These are phyloP conservation scores for Prinia subflava DNA, from an alignment of 2,113 vertebrate species.

Conservation along the genomic window DNA sequence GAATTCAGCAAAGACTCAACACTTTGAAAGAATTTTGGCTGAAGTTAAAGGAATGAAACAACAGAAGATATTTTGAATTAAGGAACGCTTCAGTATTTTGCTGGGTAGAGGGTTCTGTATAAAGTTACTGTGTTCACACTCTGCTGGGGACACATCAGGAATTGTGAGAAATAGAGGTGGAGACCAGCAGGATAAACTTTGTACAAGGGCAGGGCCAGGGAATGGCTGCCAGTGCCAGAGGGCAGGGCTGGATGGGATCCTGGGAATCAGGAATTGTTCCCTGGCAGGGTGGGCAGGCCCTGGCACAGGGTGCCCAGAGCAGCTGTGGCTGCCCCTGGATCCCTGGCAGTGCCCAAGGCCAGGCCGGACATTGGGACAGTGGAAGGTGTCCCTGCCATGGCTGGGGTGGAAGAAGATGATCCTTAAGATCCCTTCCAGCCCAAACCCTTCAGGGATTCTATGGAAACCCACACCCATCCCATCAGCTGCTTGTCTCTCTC, in stretches of 20 bases:
- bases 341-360: background rate
- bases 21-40: background rate
- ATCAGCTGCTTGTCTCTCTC: background rate
- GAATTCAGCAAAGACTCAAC: background rate
- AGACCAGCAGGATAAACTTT: background rate
- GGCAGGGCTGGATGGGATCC: rapidly evolving
- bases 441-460: background rate
- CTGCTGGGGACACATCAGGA: background rate
- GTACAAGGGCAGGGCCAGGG: background rate
- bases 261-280: background rate
- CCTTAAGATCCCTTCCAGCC: background rate
- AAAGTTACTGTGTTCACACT: background rate
- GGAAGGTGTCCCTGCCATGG: background rate
- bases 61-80: background rate
- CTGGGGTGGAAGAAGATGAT: rapidly evolving
- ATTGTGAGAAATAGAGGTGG: background rate
- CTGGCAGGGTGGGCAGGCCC: background rate
- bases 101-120: background rate
- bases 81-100: background rate
- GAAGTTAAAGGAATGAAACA: background rate
- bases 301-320: background rate
- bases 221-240: background rate
- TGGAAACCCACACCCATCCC: background rate
- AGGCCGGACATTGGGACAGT: background rate
- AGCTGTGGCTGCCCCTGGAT: background rate